Conservation (phyloP, 2,113 vertebrate genomes). For the Phodopus roborovskii region DNA sequence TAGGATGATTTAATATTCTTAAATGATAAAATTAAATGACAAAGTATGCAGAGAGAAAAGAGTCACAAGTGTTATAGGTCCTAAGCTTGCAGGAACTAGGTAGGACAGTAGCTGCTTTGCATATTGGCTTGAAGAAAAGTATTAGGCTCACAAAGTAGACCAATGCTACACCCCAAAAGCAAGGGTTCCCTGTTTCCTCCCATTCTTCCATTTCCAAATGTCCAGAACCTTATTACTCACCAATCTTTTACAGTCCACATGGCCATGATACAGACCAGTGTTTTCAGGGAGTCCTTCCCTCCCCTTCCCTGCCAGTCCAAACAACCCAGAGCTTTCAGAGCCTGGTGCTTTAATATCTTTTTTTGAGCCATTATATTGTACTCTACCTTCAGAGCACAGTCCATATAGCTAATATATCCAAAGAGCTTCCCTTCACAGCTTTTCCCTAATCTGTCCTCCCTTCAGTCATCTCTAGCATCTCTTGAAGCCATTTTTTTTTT, state of each 20-base stretch:
- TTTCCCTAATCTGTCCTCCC: not conserved
- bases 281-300: not conserved
- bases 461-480: not conserved
- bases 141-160: not conserved
- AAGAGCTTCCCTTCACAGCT: not conserved
- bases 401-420: not conserved
- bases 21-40: not conserved
- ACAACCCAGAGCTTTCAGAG: constrained; percentile 9
- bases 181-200: constrained; percentile 8
- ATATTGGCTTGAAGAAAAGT: not conserved
- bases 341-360: not conserved
- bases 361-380: not conserved
- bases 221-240: not conserved
- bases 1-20: not conserved
- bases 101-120: not conserved
- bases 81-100: not conserved
- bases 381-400: not conserved
- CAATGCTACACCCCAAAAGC: not conserved
- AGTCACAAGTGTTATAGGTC: constrained; percentile 13
- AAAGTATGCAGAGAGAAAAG: constrained; percentile 18
- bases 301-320: not conserved
- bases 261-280: not conserved
- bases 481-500: not conserved
- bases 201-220: not conserved
- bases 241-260: not conserved